Evolutionary conservation across 2,113 vertebrate species (phyloP).

Genomic region (Gulo gulo): DNA sequence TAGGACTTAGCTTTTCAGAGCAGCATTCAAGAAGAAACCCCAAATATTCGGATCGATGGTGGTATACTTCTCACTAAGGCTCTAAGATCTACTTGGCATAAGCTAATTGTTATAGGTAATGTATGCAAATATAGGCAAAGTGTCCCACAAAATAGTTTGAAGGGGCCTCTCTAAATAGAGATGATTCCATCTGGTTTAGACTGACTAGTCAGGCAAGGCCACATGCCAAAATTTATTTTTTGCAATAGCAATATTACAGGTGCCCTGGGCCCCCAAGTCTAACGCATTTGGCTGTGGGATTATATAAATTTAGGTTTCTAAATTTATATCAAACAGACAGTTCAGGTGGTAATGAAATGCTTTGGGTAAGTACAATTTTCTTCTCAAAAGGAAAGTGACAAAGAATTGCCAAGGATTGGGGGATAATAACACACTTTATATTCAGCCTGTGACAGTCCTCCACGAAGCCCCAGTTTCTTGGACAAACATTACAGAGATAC

Average conservation of each 20-base stretch:
- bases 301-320: constrained; percentile 58
- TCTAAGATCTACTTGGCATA: background rate
- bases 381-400: constrained; percentile 67
- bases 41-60: background rate
- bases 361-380: constrained; percentile 69
- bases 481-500: background rate
- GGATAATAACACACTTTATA: constrained; percentile 59
- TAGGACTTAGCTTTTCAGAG: background rate
- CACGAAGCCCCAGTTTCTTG: constrained; percentile 21
- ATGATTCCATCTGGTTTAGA: background rate
- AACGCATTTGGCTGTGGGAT: background rate
- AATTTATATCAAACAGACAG: constrained; percentile 57
- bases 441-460: constrained; percentile 46
- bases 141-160: background rate
- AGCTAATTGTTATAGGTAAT: background rate
- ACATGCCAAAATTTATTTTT: background rate
- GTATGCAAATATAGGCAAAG: background rate
- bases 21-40: background rate
- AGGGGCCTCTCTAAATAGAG: background rate
- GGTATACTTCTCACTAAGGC: background rate
- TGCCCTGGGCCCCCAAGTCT: background rate
- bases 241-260: background rate
- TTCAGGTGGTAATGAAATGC: constrained; percentile 65
- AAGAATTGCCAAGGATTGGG: constrained; percentile 56
- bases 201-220: background rate